Base-by-base conservation (phyloP, 2,888 invertebrate species). In the Pharmacophagus antenor region DNA sequence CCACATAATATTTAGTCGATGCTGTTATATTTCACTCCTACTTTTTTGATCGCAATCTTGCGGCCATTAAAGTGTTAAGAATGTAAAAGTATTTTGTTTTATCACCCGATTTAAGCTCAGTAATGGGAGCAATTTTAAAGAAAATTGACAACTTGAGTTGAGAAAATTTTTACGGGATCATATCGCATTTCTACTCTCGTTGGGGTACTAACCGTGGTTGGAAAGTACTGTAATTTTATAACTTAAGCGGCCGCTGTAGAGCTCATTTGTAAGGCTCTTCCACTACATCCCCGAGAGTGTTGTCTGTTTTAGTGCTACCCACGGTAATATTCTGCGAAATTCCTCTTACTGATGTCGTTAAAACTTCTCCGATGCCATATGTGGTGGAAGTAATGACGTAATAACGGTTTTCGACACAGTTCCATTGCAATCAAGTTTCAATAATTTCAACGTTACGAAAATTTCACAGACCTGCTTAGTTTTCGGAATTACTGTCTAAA, bases 281-380 rank as follows among this genome's bases (percentile, higher is more conserved):
- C 44, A 56, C 52, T 61, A 42, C 47, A 51, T 51, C 56, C 61
- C n/a, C 48, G 61, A 56, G 61, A 52, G 58, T 47, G 56, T 56
- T 52, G 56, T 52, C 27, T 51, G 56, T 52, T 60, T 60, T 60
- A 60, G 56, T 52, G 41, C 37, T 51, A 50, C 31, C 56, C 27
- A n/a, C 27, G 56, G 56, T 47, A 52, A 48, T 44, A 61, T 56
- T 41, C 48, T 20, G 27, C 12, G 52, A 48, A 52, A 61, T 52
- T 55, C 50, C 37, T 48, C 51, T 37, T 23, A 50, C 41, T 48
- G 17, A 37, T 52, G 44, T 47, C 52, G 47, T 61, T 56, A 47
- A 56, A 60, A 56, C 50, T 60, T 60, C 20, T 18, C 37, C 25
- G n/a, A 25, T 31, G 37, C 18, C 21, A 20, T 20, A 51, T 51